Conservation (phyloP, 92 coral and sea anemone species). For the Umimayanthus kanabou region DNA sequence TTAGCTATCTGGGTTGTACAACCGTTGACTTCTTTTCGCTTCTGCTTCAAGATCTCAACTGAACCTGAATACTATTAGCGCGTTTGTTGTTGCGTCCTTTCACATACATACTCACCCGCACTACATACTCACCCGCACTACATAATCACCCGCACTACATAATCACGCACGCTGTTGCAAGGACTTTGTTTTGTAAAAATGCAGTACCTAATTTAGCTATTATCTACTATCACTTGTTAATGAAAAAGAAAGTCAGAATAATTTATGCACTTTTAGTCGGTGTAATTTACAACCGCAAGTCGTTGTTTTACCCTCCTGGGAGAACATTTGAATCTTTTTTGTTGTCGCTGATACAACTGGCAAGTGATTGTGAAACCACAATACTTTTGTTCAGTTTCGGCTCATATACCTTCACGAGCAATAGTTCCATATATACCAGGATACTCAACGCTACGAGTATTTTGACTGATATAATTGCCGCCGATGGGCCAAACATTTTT, state of each 20-base stretch:
- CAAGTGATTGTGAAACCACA: not conserved
- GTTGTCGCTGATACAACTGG: not conserved
- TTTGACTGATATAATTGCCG: constrained; percentile 7
- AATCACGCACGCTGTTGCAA: too few relatives aligned
- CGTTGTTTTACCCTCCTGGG: not conserved
- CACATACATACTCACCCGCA: too few relatives aligned
- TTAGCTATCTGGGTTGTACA: too few relatives aligned
- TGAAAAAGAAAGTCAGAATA: not conserved
- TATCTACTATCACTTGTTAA: not conserved
- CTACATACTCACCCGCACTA: not conserved
- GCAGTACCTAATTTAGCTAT: not conserved
- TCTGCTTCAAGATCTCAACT: too few relatives aligned
- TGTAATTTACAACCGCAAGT: not conserved
- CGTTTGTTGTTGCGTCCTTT: too few relatives aligned
- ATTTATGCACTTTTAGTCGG: constrained; percentile 12
- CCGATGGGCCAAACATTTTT: not conserved
- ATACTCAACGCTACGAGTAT: constrained; percentile 1
- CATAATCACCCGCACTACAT: not conserved
- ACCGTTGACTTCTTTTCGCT: too few relatives aligned
- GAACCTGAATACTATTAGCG: too few relatives aligned
- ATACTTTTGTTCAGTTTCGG: constrained; percentile 4
- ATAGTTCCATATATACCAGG: not conserved
- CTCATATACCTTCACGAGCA: constrained; percentile 11
- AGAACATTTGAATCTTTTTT: not conserved
- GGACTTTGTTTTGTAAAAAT: too few relatives aligned